Percentiles rank a stretch among this genome's conserved stretches.
Evolutionary conservation across 2,888 invertebrate species (phyloP).

Genomic region (Drosophila subquinaria): DNA sequence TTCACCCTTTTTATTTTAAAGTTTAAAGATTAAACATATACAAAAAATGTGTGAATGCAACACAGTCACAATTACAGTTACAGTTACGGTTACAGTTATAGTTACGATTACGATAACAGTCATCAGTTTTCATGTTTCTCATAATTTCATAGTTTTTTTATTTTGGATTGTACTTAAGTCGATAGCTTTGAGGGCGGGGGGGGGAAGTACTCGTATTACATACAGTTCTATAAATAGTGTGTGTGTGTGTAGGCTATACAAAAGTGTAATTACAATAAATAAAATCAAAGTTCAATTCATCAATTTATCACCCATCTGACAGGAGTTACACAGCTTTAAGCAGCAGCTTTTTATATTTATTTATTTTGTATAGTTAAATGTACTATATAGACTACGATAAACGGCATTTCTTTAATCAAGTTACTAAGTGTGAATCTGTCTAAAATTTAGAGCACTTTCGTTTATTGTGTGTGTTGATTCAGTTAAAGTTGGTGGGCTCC

Average conservation of each 20-base stretch:
- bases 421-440: constrained; percentile 9
- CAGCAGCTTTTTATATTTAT: constrained; percentile 46
- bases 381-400: constrained; percentile 9
- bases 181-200: constrained; percentile 38
- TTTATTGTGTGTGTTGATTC: constrained; percentile 22
- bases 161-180: constrained; percentile 58
- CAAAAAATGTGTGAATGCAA: constrained; percentile 57
- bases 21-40: constrained; percentile 45
- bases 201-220: constrained; percentile 31
- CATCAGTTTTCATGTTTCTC: constrained; percentile 64
- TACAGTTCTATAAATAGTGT: constrained; percentile 45
- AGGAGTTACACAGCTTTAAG: constrained; percentile 83
- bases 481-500: constrained; percentile 74
- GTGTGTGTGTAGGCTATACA: constrained; percentile 39
- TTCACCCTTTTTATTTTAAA: constrained; percentile 45
- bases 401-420: constrained; percentile 2
- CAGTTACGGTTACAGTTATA: constrained; percentile 27
- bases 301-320: constrained; percentile 85
- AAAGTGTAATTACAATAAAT: constrained; percentile 58
- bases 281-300: constrained; percentile 61
- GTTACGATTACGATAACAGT: constrained; percentile 46
- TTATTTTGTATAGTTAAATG: neutral
- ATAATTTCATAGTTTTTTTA: constrained; percentile 44
- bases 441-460: constrained; percentile 58
- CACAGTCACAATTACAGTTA: constrained; percentile 60